Conservation (phyloP, 2,888 invertebrate genomes). For the Rhogogaster chlorosoma region DNA sequence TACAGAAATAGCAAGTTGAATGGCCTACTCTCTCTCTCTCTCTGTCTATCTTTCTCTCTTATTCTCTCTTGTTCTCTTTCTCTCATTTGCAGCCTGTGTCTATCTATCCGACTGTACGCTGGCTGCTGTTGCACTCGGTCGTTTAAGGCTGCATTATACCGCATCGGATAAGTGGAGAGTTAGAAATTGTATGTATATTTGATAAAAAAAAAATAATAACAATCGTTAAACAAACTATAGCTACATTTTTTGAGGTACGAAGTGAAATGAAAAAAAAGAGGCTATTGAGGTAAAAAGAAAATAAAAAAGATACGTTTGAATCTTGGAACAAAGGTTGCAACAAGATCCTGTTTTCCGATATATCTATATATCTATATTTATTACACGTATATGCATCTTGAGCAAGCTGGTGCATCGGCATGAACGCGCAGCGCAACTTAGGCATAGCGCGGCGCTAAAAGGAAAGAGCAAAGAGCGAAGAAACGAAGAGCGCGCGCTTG, state of each 20-base stretch:
- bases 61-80: background rate
- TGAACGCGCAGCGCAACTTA: background rate
- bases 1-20: constrained; percentile 70
- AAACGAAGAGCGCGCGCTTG: constrained; percentile 41
- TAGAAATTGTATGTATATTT: no score
- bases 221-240: background rate
- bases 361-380: background rate
- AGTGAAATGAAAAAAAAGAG: background rate
- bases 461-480: constrained; percentile 11
- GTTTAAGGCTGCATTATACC: background rate
- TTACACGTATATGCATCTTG: background rate
- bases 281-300: background rate
- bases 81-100: background rate
- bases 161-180: background rate
- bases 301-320: background rate
- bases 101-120: background rate
- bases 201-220: no score
- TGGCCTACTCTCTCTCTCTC: constrained; percentile 57
- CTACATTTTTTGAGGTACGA: background rate
- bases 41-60: background rate
- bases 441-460: constrained; percentile 20
- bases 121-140: background rate
- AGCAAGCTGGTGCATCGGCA: background rate
- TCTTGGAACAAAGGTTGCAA: background rate
- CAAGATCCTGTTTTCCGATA: background rate